phyloP scores from a whole-genome alignment of 2,797 vertebrate species.

The Chloroceryle inda region DNA sequence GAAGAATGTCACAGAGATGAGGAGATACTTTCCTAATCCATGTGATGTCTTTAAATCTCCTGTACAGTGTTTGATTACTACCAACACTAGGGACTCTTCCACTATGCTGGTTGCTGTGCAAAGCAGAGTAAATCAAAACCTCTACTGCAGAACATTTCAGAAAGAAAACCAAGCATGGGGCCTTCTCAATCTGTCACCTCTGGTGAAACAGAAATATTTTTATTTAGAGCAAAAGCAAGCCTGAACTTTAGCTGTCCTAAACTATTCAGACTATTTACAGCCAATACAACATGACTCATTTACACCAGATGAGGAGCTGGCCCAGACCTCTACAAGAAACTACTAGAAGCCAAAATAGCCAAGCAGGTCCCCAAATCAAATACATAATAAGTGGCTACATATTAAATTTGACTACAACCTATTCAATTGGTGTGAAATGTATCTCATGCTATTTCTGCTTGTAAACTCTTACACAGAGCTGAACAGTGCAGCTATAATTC shows the following conservation, averaged over 20 bases:
- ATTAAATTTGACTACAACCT: background rate
- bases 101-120: background rate
- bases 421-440: background rate
- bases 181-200: background rate
- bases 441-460: background rate
- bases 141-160: background rate
- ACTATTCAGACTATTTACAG: background rate
- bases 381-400: background rate
- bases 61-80: background rate
- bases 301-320: background rate
- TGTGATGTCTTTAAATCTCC: background rate
- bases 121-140: background rate
- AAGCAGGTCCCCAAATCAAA: background rate
- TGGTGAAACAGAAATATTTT: background rate
- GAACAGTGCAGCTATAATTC: background rate
- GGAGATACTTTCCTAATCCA: background rate
- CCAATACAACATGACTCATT: background rate
- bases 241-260: background rate
- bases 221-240: background rate
- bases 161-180: background rate
- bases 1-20: background rate
- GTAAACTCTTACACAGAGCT: rapidly evolving
- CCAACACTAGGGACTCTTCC: rapidly evolving
- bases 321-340: background rate
- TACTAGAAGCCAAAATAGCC: background rate